Conservation (phyloP, 2,888 invertebrate genomes). For the Hipparchia semele region DNA sequence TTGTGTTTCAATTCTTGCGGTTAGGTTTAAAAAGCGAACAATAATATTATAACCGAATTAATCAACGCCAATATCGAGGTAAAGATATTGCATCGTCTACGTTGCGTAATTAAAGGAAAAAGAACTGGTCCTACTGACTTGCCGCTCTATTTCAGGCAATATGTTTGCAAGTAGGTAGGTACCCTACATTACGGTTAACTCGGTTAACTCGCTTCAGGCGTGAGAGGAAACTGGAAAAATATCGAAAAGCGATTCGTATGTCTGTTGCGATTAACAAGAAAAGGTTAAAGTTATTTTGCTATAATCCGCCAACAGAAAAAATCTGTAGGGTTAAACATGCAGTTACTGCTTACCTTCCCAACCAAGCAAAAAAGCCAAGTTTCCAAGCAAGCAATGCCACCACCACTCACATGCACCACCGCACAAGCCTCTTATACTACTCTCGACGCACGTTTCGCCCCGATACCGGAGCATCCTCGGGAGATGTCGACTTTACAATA, state of each 20-base stretch:
- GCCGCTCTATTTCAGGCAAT: conserved; percentile 72
- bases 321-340: no score
- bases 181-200: conserved; percentile 20
- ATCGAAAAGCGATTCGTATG: conserved; percentile 41
- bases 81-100: conserved; percentile 66
- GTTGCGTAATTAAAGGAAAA: conserved; percentile 71
- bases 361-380: no score
- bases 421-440: no score
- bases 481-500: no score
- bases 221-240: conserved; percentile 45
- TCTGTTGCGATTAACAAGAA: not conserved
- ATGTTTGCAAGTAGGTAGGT: conserved; percentile 25
- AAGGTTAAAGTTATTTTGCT: no score
- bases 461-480: no score
- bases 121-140: conserved; percentile 63
- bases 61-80: conserved; percentile 67
- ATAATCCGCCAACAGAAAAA: no score
- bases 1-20: not conserved
- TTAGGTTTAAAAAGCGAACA: conserved; percentile 51
- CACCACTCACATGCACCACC: no score
- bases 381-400: no score
- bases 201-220: conserved; percentile 25
- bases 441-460: no score
- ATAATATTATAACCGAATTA: conserved; percentile 70
- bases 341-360: no score